Conservation (phyloP, 2,888 invertebrate species). For the Bembecia ichneumoniformis region DNA sequence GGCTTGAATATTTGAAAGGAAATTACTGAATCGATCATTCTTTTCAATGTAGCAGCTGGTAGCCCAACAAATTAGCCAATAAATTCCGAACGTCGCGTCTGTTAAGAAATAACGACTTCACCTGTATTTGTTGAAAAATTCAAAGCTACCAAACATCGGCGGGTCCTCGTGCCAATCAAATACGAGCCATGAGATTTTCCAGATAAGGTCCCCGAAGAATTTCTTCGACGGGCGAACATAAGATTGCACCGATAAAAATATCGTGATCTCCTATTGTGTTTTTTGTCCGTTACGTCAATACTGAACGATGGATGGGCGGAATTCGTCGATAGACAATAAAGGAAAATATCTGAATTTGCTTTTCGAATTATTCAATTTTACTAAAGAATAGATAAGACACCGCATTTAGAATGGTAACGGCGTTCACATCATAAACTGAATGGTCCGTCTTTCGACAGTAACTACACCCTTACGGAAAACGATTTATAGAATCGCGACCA, state of each 20-base stretch:
- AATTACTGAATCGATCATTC: conserved; percentile 15
- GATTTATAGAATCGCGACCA: too few species aligned
- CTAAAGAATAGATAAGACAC: too few species aligned
- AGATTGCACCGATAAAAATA: not conserved
- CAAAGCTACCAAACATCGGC: not conserved
- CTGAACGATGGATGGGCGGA: not conserved
- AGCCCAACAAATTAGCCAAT: conserved; percentile 15
- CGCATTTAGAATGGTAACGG: too few species aligned
- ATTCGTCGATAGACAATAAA: not conserved
- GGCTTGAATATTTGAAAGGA: conserved; percentile 2
- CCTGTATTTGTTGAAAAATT: conserved; percentile 7
- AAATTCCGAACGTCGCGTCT: conserved; percentile 12
- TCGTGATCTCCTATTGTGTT: not conserved
- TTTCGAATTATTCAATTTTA: too few species aligned
- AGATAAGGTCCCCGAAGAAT: too few species aligned
- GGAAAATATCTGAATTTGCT: too few species aligned
- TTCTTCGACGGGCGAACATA: not conserved
- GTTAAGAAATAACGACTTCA: conserved; percentile 11
- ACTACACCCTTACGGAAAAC: too few species aligned
- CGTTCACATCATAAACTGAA: too few species aligned
- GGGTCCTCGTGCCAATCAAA: too few species aligned
- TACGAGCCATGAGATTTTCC: too few species aligned
- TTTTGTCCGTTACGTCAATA: not conserved
- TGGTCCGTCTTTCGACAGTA: too few species aligned
- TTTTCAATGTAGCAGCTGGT: conserved; percentile 10